Conservation (phyloP, 2,113 vertebrate species). For the Chaenocephalus aceratus region DNA sequence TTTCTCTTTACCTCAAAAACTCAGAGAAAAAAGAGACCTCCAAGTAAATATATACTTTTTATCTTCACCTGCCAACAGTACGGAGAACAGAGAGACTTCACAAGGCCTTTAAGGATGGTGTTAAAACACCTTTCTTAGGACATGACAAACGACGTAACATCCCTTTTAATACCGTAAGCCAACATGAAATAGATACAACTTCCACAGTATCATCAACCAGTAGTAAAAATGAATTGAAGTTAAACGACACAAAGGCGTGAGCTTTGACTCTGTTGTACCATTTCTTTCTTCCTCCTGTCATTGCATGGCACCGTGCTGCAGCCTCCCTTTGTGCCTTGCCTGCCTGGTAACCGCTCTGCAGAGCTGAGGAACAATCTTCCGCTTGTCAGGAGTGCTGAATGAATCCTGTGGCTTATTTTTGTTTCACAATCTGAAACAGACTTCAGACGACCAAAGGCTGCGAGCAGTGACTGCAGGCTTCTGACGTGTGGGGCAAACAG, state of each 20-base stretch:
- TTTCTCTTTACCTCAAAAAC: slow-evolving; percentile 50
- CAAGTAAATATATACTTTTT: slow-evolving; percentile 39
- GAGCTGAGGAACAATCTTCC: slow-evolving; percentile 64
- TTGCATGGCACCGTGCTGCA: slow-evolving; percentile 40
- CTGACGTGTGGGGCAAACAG: slow-evolving; percentile 58
- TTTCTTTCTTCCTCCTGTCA: slow-evolving; percentile 28
- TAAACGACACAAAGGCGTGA: slow-evolving; percentile 44
- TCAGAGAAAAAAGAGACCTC: slow-evolving; percentile 28
- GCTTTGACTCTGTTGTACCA: slow-evolving; percentile 24
- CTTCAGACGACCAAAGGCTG: slow-evolving; percentile 70
- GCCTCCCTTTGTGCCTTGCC: slow-evolving; percentile 46
- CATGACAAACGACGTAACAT: slow-evolving; percentile 59
- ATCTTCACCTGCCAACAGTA: slow-evolving; percentile 62
- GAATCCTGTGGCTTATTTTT: slow-evolving; percentile 77
- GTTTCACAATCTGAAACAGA: slow-evolving; percentile 74
- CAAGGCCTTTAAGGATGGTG: slow-evolving; percentile 62
- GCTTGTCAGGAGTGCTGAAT: slow-evolving; percentile 66
- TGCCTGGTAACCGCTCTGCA: slow-evolving; percentile 56
- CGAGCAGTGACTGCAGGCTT: slow-evolving; percentile 47
- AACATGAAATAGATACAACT: slow-evolving; percentile 16
- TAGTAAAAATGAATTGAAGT: slow-evolving; percentile 51
- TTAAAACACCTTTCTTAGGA: slow-evolving; percentile 63
- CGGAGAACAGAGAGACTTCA: slow-evolving; percentile 52
- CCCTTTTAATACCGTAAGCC: slow-evolving; percentile 32
- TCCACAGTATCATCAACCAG: slow-evolving; percentile 21